A percentile compares a stretch with the other conserved stretches of the same genome.
These are phyloP conservation scores for Mesorhabditis belari DNA, from an alignment of 2,888 invertebrate species.

Conservation along the genomic window DNA sequence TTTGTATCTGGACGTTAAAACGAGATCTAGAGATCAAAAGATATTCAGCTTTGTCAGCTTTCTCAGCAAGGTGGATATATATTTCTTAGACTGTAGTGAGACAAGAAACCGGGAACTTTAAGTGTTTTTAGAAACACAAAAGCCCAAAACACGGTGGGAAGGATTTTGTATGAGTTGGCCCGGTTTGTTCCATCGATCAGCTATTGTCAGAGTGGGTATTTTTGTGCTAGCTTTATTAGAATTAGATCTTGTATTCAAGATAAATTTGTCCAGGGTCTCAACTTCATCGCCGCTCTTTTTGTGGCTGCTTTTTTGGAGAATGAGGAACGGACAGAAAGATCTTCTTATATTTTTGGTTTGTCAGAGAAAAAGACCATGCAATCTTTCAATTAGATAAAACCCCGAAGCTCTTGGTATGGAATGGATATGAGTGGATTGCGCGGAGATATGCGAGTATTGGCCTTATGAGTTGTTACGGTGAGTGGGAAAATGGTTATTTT, in stretches of 20 bases:
- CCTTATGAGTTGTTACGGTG: slow-evolving; percentile 20
- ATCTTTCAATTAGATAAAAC: slow-evolving; percentile 22
- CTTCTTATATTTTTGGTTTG: not conserved
- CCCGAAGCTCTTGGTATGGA: slow-evolving; percentile 23
- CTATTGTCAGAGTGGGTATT: slow-evolving; percentile 22
- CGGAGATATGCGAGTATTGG: slow-evolving; percentile 26
- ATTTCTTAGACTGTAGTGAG: not conserved
- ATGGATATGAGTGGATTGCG: slow-evolving; percentile 24
- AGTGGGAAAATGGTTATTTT: too few relatives aligned
- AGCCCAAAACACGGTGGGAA: slow-evolving; percentile 16
- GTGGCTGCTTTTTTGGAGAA: not conserved
- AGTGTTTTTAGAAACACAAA: too few relatives aligned
- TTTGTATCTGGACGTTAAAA: too few relatives aligned
- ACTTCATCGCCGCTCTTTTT: too few relatives aligned
- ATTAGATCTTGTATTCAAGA: too few relatives aligned
- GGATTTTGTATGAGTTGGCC: slow-evolving; percentile 20
- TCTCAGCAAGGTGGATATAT: not conserved
- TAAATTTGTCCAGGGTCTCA: not conserved
- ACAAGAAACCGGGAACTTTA: too few relatives aligned
- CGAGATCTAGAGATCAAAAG: too few relatives aligned
- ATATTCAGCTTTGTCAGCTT: too few relatives aligned
- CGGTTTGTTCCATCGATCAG: slow-evolving; percentile 24
- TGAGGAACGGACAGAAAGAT: not conserved
- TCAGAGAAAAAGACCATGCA: not conserved
- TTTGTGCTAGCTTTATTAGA: too few relatives aligned